Conservation (phyloP, 2,888 invertebrate genomes). For the Eueremaeus valkanovi region DNA sequence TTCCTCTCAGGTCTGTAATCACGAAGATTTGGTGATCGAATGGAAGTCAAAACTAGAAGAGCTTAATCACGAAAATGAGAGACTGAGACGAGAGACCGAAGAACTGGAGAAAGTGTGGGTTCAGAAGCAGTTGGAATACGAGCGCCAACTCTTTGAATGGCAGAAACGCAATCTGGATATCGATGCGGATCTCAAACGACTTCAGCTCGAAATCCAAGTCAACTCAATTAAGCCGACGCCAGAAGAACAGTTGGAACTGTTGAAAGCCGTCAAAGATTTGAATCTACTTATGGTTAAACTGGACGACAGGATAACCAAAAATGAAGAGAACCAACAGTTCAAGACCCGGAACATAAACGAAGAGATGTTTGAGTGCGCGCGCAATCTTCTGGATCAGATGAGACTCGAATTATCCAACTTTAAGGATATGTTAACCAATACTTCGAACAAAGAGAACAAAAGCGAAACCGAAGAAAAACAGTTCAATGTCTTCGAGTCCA, state of each 20-base stretch:
- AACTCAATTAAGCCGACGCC: background rate
- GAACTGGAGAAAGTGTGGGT: background rate
- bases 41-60: constrained; percentile 30
- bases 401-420: constrained; percentile 8
- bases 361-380: constrained; percentile 25
- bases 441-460: background rate
- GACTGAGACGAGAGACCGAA: background rate
- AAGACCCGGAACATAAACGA: background rate
- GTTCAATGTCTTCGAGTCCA: constrained; percentile 17
- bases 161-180: constrained; percentile 19
- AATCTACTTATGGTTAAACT: constrained; percentile 25
- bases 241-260: background rate
- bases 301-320: constrained; percentile 13
- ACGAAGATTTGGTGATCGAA: constrained; percentile 22
- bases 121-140: constrained; percentile 14
- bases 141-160: constrained; percentile 8
- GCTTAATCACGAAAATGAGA: background rate
- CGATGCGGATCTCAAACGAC: background rate
- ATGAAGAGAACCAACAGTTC: background rate
- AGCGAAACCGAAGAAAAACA: constrained; percentile 28
- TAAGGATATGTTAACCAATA: constrained; percentile 14
- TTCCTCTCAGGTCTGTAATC: background rate
- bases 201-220: background rate
- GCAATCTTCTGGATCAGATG: constrained; percentile 25
- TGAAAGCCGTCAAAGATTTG: constrained; percentile 16